Base-by-base conservation (phyloP, 2,113 vertebrate species). In the Perccottus glenii region DNA sequence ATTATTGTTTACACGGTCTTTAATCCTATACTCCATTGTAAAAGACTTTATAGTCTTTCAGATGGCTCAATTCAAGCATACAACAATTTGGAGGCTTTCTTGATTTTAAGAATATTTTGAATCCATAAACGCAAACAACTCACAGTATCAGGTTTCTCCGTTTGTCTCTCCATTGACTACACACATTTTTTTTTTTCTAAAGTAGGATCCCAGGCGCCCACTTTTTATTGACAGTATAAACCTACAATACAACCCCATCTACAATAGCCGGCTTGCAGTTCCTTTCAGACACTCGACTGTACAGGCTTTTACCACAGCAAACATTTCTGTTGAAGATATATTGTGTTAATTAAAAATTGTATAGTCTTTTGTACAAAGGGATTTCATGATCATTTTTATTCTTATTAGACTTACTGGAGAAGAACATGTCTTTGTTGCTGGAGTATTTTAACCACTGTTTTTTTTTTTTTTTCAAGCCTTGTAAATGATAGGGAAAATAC, bases 381-480 rank as follows among this genome's bases (percentile, higher is more conserved):
- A 92, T 91, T 87, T 88, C 74, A 86, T 90, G 84, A 84, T 68
- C 68, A 74, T 90, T 86, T 90, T 76, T 91, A 84, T 40, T 40
- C 5, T 40, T 6, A 40, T 15, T 52, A 12, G 32, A 95, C 94
- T 96, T 92, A 95, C 94, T 97, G 95, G 94, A 96, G 90, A 94
- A 91, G 90, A 93, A 92, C 89, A 83, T 93, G 38, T 78, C 80
- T 92, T 82, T 67, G 89, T 93, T 94, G 93, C 92, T 95, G 93
- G 91, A 95, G 91, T 95, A 94, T 96, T 95, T 95, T 97, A 98
- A 98, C 96, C 96, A 96, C 94, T 96, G 94, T 95, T 71, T 88
- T 89, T 89, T n/a, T 80, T 78, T 95, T 71, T 88, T 89, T 89
- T n/a, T 80, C 80, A 84, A 78, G 76, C 78, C 77, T 81, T 91